These are phyloP conservation scores for Lagocephalus sceleratus DNA, from an alignment of 2,797 vertebrate genomes.

Conservation along the genomic window DNA sequence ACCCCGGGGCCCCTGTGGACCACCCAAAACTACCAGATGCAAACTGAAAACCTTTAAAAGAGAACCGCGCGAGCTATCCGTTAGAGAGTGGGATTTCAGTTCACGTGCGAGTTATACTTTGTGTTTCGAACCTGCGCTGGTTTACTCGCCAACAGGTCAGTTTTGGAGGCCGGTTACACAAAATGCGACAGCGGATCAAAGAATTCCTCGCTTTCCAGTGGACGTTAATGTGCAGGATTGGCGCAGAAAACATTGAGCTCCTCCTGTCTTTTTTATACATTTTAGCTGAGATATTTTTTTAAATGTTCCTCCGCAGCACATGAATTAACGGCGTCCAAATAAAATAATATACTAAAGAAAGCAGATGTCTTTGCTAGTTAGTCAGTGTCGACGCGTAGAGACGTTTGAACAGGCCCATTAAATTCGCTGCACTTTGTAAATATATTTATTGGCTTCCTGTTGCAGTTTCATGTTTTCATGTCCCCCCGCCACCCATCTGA, in stretches of 20 bases:
- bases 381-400: too few relatives aligned
- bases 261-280: background rate
- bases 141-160: slow-evolving; percentile 17
- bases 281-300: slow-evolving; percentile 45
- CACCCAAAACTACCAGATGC: slow-evolving; percentile 49
- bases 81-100: too few relatives aligned
- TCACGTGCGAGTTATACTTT: too few relatives aligned
- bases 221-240: background rate
- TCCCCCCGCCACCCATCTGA: too few relatives aligned
- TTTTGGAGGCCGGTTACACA: background rate
- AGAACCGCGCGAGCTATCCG: too few relatives aligned
- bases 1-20: slow-evolving; percentile 36
- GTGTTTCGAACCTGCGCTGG: background rate
- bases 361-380: too few relatives aligned
- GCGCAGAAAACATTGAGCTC: background rate
- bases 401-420: too few relatives aligned
- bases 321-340: slow-evolving; percentile 12
- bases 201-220: background rate
- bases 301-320: slow-evolving; percentile 26
- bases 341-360: background rate
- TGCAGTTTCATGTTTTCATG: background rate
- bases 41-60: slow-evolving; percentile 33
- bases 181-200: slow-evolving; percentile 4
- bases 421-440: slow-evolving; percentile 22
- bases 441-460: slow-evolving; percentile 34